phyloP scores from a whole-genome alignment of 2,797 vertebrate genomes.

The Cephalopachus bancanus region DNA sequence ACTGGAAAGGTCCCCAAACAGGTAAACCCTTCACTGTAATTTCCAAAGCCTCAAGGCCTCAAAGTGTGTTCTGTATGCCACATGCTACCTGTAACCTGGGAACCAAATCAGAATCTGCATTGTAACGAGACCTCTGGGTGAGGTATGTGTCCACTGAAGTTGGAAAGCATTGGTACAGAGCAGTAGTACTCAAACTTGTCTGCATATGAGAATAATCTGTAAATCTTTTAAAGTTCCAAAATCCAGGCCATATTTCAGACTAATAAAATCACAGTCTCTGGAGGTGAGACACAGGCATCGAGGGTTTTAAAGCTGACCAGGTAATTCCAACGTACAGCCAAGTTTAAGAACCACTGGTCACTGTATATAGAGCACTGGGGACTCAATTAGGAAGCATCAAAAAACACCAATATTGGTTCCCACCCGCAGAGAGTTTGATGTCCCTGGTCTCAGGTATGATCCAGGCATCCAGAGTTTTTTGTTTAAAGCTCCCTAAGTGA shows the following conservation, averaged over 20 bases:
- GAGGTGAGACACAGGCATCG: neutral
- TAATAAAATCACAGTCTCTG: neutral
- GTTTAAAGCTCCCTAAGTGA: neutral
- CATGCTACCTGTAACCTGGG: neutral
- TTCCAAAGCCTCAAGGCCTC: neutral
- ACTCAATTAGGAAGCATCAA: neutral
- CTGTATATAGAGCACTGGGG: neutral
- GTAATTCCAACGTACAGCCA: neutral
- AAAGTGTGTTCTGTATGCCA: neutral
- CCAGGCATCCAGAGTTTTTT: neutral
- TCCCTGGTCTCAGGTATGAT: neutral
- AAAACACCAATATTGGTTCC: neutral
- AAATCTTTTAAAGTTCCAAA: neutral
- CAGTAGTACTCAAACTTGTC: neutral
- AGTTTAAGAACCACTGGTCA: neutral
- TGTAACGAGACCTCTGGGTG: neutral
- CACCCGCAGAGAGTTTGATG: neutral
- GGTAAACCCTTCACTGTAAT: neutral
- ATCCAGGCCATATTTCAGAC: neutral
- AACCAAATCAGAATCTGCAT: neutral
- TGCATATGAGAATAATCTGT: neutral
- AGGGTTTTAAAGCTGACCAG: neutral
- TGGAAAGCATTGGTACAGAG: neutral
- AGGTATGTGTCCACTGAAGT: neutral
- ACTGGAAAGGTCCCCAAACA: neutral